Evolutionary conservation across 2,797 vertebrate genomes (phyloP).

Genomic region (Pipistrellus kuhlii): DNA sequence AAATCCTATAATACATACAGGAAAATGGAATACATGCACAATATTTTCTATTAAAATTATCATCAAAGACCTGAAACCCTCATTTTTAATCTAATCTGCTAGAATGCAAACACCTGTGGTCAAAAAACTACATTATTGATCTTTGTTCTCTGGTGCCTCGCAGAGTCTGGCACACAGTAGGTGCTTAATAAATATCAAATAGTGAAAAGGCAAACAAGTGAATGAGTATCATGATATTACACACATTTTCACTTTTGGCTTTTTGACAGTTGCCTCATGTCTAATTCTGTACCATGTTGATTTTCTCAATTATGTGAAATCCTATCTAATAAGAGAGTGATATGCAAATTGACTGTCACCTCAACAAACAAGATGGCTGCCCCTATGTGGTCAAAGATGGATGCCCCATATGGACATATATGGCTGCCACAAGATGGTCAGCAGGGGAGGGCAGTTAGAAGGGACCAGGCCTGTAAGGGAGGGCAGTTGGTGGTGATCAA

Average conservation of each 20-base stretch:
- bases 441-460: too few relatives aligned
- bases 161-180: neutral
- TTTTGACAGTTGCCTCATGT: neutral
- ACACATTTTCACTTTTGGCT: neutral
- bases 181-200: neutral
- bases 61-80: neutral
- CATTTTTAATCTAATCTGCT: conserved; percentile 21
- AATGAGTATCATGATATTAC: neutral
- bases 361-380: too few relatives aligned
- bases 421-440: too few relatives aligned
- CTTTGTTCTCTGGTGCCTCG: neutral
- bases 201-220: neutral
- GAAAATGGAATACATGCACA: neutral
- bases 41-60: neutral
- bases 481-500: too few relatives aligned
- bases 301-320: conserved; percentile 31
- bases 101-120: neutral
- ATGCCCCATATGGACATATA: too few relatives aligned
- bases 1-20: neutral
- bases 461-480: too few relatives aligned
- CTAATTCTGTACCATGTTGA: neutral
- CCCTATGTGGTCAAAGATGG: too few relatives aligned
- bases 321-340: too few relatives aligned
- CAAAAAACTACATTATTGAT: neutral
- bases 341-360: too few relatives aligned